Conservation (phyloP, 2,797 vertebrate species). For the Protosalanx chinensis region DNA sequence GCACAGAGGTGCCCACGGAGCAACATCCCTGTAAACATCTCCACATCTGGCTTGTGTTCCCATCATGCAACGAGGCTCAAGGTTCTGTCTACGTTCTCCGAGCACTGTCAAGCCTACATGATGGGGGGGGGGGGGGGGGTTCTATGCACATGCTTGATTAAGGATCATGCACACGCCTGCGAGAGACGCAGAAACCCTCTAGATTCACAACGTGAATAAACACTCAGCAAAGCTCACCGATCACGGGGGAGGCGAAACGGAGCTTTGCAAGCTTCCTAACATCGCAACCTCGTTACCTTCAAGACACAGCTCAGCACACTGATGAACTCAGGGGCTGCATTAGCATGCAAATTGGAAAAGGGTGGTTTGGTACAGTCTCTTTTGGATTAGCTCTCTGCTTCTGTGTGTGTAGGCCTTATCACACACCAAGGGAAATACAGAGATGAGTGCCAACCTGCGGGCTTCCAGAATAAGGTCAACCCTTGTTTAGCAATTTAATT, state of each 20-base stretch:
- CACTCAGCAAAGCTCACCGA: slow-evolving; percentile 36
- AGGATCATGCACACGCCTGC: slow-evolving; percentile 52
- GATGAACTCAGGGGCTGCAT: slow-evolving; percentile 68
- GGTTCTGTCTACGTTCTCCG: slow-evolving; percentile 54
- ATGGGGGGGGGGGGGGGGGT: slow-evolving; percentile 29
- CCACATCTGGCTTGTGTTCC: slow-evolving; percentile 68
- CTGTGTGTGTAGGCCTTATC: slow-evolving; percentile 62
- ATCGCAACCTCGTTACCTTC: slow-evolving; percentile 22
- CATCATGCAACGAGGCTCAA: slow-evolving; percentile 57
- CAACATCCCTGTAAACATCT: slow-evolving; percentile 67
- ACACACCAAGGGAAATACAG: slow-evolving; percentile 47
- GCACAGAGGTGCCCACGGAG: slow-evolving; percentile 62
- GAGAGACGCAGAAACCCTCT: slow-evolving; percentile 52
- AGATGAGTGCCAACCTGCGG: slow-evolving; percentile 36
- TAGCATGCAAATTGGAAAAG: slow-evolving; percentile 75
- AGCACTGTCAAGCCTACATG: slow-evolving; percentile 54
- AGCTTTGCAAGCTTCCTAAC: neutral
- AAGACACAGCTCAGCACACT: slow-evolving; percentile 61
- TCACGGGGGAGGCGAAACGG: neutral
- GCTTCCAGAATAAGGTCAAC: slow-evolving; percentile 39
- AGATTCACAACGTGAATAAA: slow-evolving; percentile 46
- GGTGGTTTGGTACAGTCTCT: slow-evolving; percentile 59
- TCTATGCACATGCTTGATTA: slow-evolving; percentile 58
- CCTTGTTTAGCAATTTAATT: slow-evolving; percentile 52
- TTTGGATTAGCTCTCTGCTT: slow-evolving; percentile 65